A percentile compares a stretch with the other conserved stretches of the same genome.
Evolutionary conservation across 2,888 invertebrate species (phyloP).

Genomic region (Drosophila sordidapex): DNA sequence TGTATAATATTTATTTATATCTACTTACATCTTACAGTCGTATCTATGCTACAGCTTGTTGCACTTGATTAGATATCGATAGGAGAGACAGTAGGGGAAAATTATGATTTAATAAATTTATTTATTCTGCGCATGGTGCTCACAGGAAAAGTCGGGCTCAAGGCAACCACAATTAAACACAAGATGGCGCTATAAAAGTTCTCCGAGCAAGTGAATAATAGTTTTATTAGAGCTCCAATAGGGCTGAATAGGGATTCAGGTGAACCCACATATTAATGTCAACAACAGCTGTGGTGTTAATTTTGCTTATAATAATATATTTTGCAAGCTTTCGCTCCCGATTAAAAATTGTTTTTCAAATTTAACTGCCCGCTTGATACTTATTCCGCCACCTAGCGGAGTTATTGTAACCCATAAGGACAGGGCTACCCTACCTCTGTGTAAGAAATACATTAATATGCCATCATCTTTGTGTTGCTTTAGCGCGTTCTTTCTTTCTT

Average conservation of each 20-base stretch:
- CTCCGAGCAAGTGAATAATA: background rate
- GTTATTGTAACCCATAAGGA: background rate
- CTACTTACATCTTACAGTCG: background rate
- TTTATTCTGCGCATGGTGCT: no score
- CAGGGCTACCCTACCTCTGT: background rate
- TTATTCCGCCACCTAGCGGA: background rate
- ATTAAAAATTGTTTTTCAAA: background rate
- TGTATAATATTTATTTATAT: background rate
- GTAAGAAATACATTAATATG: no score
- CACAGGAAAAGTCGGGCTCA: no score
- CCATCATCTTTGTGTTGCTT: no score
- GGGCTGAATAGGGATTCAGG: background rate
- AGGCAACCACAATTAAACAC: no score
- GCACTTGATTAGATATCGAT: no score
- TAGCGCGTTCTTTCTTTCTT: background rate
- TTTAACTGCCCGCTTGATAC: background rate
- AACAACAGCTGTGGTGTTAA: no score
- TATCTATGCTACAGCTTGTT: background rate
- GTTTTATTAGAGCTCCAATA: no score
- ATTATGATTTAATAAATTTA: no score
- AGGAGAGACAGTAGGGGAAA: no score
- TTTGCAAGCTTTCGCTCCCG: background rate
- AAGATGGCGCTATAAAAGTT: background rate
- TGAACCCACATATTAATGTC: background rate
- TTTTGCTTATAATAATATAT: background rate